phyloP scores from a whole-genome alignment of 2,888 invertebrate species.

The Linnaemya vulpina region DNA sequence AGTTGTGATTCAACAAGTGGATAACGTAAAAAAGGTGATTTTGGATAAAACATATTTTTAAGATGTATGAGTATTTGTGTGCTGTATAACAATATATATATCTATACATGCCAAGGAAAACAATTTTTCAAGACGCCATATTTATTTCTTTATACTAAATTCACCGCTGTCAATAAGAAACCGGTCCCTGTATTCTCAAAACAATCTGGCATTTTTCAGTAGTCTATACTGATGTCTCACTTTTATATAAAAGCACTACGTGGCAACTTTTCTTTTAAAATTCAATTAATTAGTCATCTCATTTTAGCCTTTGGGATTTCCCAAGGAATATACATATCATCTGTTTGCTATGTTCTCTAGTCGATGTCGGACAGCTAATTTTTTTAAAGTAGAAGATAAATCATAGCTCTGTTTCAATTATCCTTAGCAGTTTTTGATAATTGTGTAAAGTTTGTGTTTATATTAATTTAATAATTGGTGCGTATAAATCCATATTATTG shows the following conservation, averaged over 20 bases:
- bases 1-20: conserved; percentile 80
- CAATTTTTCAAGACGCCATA: conserved; percentile 47
- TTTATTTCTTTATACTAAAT: conserved; percentile 44
- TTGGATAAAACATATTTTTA: conserved; percentile 80
- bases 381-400: conserved; percentile 76
- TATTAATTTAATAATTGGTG: conserved; percentile 77
- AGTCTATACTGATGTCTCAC: conserved; percentile 47
- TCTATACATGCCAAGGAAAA: conserved; percentile 19
- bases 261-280: conserved; percentile 77
- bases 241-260: conserved; percentile 75
- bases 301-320: conserved; percentile 40
- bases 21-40: conserved; percentile 80
- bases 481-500: conserved; percentile 74
- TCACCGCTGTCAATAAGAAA: conserved; percentile 50
- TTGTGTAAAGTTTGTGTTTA: conserved; percentile 76
- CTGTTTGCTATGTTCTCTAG: conserved; percentile 57
- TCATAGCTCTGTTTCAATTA: conserved; percentile 78
- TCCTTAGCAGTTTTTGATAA: conserved; percentile 77
- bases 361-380: conserved; percentile 67
- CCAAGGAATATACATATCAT: conserved; percentile 53
- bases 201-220: conserved; percentile 56
- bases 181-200: conserved; percentile 25
- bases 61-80: conserved; percentile 53
- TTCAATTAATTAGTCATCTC: conserved; percentile 40
- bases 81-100: conserved; percentile 52